phyloP scores from a whole-genome alignment of 2,888 invertebrate genomes.

The Prostheceraeus crozeri region DNA sequence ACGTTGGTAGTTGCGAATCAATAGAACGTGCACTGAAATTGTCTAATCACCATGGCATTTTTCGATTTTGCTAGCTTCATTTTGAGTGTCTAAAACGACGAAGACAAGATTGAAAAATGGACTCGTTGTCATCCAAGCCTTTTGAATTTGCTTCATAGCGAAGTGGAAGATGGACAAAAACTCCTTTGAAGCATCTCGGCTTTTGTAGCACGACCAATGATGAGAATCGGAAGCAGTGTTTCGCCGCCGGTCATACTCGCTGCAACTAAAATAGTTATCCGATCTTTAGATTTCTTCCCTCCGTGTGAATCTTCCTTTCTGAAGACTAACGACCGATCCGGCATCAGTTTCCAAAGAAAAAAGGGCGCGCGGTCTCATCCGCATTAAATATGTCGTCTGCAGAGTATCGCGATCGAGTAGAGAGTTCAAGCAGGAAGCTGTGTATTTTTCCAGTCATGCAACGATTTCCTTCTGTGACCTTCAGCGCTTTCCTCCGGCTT shows the following conservation, averaged over 20 bases:
- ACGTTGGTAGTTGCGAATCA: no score
- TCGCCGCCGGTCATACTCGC: not conserved
- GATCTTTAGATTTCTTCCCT: conserved; percentile 22
- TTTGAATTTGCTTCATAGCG: not conserved
- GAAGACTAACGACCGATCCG: conserved; percentile 1
- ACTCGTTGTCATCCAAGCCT: conserved; percentile 28
- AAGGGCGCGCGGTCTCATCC: conserved; percentile 3
- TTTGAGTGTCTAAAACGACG: no score
- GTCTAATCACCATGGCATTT: no score
- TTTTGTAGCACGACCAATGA: conserved; percentile 9
- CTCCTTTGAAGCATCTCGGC: conserved; percentile 27
- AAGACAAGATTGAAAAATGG: no score
- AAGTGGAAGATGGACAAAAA: conserved; percentile 10
- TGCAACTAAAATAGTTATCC: not conserved
- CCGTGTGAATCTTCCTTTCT: conserved; percentile 6
- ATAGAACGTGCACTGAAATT: no score
- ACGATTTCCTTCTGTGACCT: no score
- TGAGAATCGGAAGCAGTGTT: not conserved
- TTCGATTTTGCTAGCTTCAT: no score
- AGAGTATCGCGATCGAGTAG: no score
- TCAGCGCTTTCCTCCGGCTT: no score
- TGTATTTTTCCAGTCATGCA: no score
- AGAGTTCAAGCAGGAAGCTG: no score
- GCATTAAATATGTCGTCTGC: conserved; percentile 4
- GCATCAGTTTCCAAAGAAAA: conserved; percentile 22